Evolutionary conservation across 2,113 vertebrate species (phyloP).

Genomic region (Anhinga rufa): DNA sequence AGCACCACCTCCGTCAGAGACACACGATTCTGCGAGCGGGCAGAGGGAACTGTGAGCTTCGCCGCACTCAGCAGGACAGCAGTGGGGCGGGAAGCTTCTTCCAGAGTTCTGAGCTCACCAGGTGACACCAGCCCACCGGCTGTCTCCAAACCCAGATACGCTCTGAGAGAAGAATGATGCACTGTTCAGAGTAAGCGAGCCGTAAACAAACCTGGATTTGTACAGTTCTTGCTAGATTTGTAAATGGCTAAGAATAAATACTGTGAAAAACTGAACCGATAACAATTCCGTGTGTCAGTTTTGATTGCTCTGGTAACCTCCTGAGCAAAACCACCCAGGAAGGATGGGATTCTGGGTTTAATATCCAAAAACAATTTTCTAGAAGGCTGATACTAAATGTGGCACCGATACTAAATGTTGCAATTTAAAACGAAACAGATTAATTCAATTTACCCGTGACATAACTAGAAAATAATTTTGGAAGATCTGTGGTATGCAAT

Average conservation of each 20-base stretch:
- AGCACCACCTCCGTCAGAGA: not conserved
- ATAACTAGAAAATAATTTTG: not conserved
- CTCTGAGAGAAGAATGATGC: not conserved
- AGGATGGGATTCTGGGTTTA: not conserved
- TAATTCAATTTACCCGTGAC: not conserved
- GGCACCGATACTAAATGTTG: not conserved
- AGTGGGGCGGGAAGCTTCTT: not conserved
- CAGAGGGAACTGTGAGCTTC: not conserved
- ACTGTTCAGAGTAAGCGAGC: not conserved
- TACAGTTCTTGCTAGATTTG: not conserved
- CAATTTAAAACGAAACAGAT: not conserved
- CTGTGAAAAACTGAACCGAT: not conserved
- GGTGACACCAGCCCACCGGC: not conserved
- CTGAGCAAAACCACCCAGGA: not conserved
- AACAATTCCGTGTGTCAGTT: not conserved
- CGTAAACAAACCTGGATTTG: not conserved
- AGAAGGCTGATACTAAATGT: not conserved
- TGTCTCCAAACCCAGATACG: not conserved
- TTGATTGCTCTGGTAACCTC: not conserved
- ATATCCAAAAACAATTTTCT: not conserved
- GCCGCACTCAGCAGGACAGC: accelerated
- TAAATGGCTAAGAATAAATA: not conserved
- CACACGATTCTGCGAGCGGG: accelerated
- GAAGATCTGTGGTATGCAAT: not conserved
- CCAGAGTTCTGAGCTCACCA: not conserved